phyloP scores from a whole-genome alignment of 2,797 vertebrate species.

The Sorex maritimensis region DNA sequence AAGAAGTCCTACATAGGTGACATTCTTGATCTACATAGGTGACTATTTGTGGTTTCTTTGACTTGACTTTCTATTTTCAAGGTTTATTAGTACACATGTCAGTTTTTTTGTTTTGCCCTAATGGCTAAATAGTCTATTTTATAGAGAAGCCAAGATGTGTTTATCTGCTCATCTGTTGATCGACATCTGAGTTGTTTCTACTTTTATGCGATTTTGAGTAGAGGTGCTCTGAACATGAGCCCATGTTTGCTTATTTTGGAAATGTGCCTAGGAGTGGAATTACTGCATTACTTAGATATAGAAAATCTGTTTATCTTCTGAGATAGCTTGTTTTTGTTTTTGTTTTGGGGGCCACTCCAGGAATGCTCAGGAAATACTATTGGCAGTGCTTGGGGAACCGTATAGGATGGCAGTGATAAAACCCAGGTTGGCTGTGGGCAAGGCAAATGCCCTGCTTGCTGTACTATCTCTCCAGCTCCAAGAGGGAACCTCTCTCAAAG shows the following conservation, averaged over 20 bases:
- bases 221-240: neutral
- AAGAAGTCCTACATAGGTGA: neutral
- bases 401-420: too few relatives aligned
- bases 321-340: neutral
- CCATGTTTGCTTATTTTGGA: neutral
- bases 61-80: constrained; percentile 10
- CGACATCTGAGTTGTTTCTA: too few relatives aligned
- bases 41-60: neutral
- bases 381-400: too few relatives aligned
- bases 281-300: neutral
- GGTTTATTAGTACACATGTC: neutral
- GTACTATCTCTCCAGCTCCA: too few relatives aligned
- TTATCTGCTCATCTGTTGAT: neutral
- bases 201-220: neutral
- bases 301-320: neutral
- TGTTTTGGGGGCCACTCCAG: too few relatives aligned
- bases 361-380: too few relatives aligned
- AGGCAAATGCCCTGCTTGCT: too few relatives aligned
- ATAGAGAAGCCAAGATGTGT: neutral
- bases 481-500: too few relatives aligned
- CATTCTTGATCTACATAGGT: too few relatives aligned
- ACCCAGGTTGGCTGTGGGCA: too few relatives aligned
- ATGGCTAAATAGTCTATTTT: neutral
- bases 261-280: neutral
- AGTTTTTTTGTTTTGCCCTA: neutral